Percentiles rank a stretch among this genome's conserved stretches.
Evolutionary conservation across 2,797 vertebrate species (phyloP).

Genomic region (Threskiornis aethiopicus): DNA sequence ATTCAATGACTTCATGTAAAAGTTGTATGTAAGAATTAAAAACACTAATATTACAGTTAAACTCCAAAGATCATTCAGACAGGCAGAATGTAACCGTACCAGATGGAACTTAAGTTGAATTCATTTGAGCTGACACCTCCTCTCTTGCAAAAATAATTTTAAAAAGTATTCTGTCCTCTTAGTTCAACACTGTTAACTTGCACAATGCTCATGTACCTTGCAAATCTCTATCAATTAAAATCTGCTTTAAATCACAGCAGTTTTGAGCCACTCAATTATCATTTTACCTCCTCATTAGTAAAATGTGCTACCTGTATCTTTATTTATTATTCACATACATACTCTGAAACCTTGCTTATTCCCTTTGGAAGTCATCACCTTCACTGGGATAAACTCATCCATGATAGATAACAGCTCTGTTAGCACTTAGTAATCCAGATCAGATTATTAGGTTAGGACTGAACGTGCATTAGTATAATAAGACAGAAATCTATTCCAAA

Average conservation of each 20-base stretch:
- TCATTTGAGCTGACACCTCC: background rate
- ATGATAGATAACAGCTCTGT: conserved; percentile 3
- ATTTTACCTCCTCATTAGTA: conserved; percentile 12
- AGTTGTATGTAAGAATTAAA: background rate
- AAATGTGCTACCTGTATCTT: background rate
- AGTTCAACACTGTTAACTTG: background rate
- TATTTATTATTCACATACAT: conserved; percentile 10
- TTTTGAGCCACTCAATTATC: background rate
- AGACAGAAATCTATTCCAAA: conserved; percentile 46
- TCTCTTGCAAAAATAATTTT: background rate
- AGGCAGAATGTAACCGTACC: background rate
- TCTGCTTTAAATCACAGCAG: conserved; percentile 2
- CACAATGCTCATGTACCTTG: background rate
- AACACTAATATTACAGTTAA: background rate
- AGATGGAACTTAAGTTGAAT: background rate
- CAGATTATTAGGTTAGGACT: conserved; percentile 54
- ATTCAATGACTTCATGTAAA: background rate
- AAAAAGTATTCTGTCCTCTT: background rate
- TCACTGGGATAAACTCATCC: background rate
- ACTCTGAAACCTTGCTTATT: background rate
- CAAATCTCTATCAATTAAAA: conserved; percentile 45
- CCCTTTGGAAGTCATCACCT: background rate
- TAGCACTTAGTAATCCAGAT: conserved; percentile 12
- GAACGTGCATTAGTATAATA: conserved; percentile 21
- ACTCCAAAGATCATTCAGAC: background rate